A percentile compares a stretch with the other conserved stretches of the same genome.
Evolutionary conservation across 2,797 vertebrate genomes (phyloP).

Genomic region (Momotus momota): DNA sequence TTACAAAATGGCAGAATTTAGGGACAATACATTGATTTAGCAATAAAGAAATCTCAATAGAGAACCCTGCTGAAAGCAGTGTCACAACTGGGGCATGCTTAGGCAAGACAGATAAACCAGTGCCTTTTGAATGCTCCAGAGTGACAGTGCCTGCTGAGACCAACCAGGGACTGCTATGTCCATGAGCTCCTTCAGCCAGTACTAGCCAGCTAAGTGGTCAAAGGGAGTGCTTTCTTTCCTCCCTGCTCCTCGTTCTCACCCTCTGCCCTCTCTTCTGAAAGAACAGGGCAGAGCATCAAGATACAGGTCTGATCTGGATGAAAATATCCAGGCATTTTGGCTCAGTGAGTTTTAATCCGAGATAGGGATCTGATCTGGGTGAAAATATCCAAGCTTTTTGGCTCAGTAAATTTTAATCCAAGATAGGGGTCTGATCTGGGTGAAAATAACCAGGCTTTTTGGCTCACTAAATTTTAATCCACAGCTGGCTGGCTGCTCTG

Average conservation of each 20-base stretch:
- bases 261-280: neutral
- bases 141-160: neutral
- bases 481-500: neutral
- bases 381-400: neutral
- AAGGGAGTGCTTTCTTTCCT: neutral
- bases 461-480: neutral
- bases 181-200: neutral
- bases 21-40: neutral
- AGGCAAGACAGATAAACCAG: neutral
- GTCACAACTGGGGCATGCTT: neutral
- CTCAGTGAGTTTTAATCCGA: neutral
- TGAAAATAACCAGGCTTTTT: neutral
- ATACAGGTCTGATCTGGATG: accelerated
- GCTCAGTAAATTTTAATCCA: neutral
- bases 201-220: neutral
- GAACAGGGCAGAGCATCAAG: neutral
- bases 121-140: neutral
- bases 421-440: accelerated
- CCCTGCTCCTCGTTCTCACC: neutral
- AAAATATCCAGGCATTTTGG: neutral
- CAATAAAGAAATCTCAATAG: neutral
- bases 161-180: neutral
- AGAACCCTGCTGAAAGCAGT: neutral
- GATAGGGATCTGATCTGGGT: accelerated
- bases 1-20: neutral